Base-by-base conservation (phyloP, 2,888 invertebrate species). In the Eristalis intricaria region DNA sequence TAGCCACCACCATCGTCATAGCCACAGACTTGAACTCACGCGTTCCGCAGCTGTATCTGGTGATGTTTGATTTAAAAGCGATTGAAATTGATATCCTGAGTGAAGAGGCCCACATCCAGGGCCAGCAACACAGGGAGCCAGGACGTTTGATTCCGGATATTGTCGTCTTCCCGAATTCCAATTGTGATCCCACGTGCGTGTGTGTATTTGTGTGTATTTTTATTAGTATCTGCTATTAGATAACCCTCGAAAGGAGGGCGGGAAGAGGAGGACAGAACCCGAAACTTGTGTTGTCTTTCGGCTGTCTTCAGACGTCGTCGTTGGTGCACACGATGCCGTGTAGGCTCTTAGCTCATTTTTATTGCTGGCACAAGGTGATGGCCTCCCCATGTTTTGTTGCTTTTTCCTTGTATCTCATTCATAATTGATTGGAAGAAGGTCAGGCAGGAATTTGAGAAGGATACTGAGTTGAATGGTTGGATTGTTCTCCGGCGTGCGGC, bases 371-470 rank as follows among this genome's bases (percentile, higher is more conserved):
- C 79, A 87, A 80, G 84, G 87, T 87, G 82, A 65, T 71, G 71
- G 80, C 76, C 84, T 73, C 63, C 19, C 71, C 38, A 68, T 84
- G 66, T 79, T 61, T 69, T 84, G 65, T 76, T 88, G 65, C 70
- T 63, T 74, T 84, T 38, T 69, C 60, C 60, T 70, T 84, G 84
- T 77, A 80, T 68, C 80, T 88, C 88, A 89, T 89, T 89, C 89
- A 89, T 89, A 89, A 89, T 89, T 89, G 89, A 89, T 89, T 89
- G 89, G 61, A 79, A 84, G 78, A 87, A 88, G 89, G 89, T 89
- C 89, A 89, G 89, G 82, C 83, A 81, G 89, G 84, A 84, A 89
- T 89, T 89, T 83, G 88, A 77, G 83, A 75, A 88, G 88, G 70
- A 80, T 82, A 69, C 78, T 83, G 71, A 76, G 84, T 79, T 71